Evolutionary conservation across 2,888 invertebrate species (phyloP).

Genomic region (Lochmaea crataegi): DNA sequence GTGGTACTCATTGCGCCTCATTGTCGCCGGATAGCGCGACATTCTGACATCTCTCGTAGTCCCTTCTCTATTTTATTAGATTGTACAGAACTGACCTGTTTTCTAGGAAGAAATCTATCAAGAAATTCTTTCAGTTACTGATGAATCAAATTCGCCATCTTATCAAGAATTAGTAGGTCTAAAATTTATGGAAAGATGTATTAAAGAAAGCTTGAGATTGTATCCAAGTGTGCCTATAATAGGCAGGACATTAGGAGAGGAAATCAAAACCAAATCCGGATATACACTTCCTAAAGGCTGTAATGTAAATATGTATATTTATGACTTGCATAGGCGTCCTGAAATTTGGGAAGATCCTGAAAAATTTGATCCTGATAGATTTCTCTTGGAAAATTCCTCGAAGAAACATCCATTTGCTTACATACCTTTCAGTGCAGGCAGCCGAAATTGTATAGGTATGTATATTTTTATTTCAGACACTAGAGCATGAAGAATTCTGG

Average conservation of each 20-base stretch:
- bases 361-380: slow-evolving; percentile 57
- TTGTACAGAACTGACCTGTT: too few species aligned
- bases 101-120: slow-evolving; percentile 43
- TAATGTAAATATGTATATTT: slow-evolving; percentile 48
- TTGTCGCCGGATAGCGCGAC: too few species aligned
- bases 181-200: slow-evolving; percentile 69
- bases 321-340: slow-evolving; percentile 65
- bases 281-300: slow-evolving; percentile 60
- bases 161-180: slow-evolving; percentile 71
- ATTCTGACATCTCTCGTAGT: too few species aligned
- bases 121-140: slow-evolving; percentile 42
- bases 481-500: too few species aligned
- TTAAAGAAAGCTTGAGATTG: slow-evolving; percentile 49
- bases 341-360: slow-evolving; percentile 65
- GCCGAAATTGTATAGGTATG: slow-evolving; percentile 62
- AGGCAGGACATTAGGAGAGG: slow-evolving; percentile 57
- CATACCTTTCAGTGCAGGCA: slow-evolving; percentile 65
- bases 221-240: slow-evolving; percentile 50
- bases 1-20: too few species aligned
- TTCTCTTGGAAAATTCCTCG: slow-evolving; percentile 59
- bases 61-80: too few species aligned
- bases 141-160: slow-evolving; percentile 60
- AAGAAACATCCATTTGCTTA: slow-evolving; percentile 64
- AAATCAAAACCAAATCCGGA: slow-evolving; percentile 47
- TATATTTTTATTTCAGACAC: neutral